Evolutionary conservation across 2,888 invertebrate genomes (phyloP).

Genomic region (Tachina grossa): DNA sequence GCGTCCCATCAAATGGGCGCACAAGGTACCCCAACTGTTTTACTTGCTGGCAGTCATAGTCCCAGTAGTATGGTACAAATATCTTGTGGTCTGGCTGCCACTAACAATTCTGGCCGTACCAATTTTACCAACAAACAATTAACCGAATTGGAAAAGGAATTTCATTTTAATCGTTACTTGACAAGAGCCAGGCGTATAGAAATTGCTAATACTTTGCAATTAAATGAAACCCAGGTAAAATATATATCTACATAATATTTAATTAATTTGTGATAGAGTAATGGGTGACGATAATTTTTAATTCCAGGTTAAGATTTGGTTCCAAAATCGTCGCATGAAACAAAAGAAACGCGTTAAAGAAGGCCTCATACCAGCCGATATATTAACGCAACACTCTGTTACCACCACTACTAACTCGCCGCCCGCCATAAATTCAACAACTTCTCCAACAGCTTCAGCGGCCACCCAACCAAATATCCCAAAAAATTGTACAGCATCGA

Average conservation of each 20-base stretch:
- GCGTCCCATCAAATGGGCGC: slow-evolving; percentile 66
- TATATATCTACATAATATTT: neutral
- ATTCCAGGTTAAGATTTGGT: slow-evolving; percentile 94
- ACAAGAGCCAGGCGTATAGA: slow-evolving; percentile 98
- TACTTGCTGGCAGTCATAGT: slow-evolving; percentile 82
- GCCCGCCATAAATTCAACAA: slow-evolving; percentile 62
- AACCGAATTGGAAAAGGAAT: slow-evolving; percentile 99
- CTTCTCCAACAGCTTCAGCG: slow-evolving; percentile 66
- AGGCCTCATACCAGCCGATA: slow-evolving; percentile 88
- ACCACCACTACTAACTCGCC: slow-evolving; percentile 73
- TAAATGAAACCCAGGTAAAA: slow-evolving; percentile 95
- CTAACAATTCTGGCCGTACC: slow-evolving; percentile 95
- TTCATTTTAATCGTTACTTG: slow-evolving; percentile 99
- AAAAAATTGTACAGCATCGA: slow-evolving; percentile 22
- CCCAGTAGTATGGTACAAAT: slow-evolving; percentile 76
- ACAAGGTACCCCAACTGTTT: slow-evolving; percentile 65
- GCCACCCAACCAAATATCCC: slow-evolving; percentile 23
- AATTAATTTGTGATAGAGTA: neutral
- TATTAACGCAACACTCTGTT: slow-evolving; percentile 83
- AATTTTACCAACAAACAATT: slow-evolving; percentile 99
- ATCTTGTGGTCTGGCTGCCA: slow-evolving; percentile 75
- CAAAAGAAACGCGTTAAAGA: slow-evolving; percentile 98
- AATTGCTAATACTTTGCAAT: slow-evolving; percentile 96
- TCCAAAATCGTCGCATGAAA: slow-evolving; percentile 99
- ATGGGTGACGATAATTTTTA: neutral